phyloP scores from a whole-genome alignment of 1,140 invertebrate species.

The Apis laboriosa region DNA sequence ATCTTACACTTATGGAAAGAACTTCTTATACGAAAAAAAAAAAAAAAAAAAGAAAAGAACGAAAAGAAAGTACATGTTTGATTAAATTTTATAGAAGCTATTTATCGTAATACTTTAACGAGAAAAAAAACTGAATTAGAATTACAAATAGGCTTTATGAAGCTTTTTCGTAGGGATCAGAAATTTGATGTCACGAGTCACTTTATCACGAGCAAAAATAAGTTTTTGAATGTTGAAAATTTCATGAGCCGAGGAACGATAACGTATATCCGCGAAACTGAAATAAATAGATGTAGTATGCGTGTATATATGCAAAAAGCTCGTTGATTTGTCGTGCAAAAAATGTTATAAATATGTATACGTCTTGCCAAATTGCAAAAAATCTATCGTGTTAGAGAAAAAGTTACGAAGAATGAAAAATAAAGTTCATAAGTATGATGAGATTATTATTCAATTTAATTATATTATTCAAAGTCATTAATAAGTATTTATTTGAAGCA shows the following conservation, averaged over 20 bases:
- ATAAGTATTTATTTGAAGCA: no score
- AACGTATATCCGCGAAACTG: neutral
- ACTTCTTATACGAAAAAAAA: neutral
- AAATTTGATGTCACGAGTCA: slow-evolving; percentile 26
- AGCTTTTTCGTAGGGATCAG: neutral
- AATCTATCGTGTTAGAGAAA: neutral
- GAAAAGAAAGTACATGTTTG: neutral
- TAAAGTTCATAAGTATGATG: neutral
- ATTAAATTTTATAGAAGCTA: neutral
- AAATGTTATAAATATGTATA: neutral
- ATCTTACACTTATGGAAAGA: neutral
- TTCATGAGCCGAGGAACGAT: neutral
- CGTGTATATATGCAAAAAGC: neutral
- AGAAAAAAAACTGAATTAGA: slow-evolving; percentile 44
- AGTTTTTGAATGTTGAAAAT: slow-evolving; percentile 3
- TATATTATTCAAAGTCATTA: no score
- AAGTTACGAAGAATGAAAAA: neutral
- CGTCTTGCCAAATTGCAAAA: neutral
- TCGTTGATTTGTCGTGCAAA: neutral
- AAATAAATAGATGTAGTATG: neutral
- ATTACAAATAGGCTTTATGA: slow-evolving; percentile 27
- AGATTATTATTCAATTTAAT: no score
- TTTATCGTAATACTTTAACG: slow-evolving; percentile 20
- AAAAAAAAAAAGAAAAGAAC: no score
- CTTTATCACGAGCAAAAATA: slow-evolving; percentile 27